phyloP scores from a whole-genome alignment of 2,888 invertebrate species.

The Brachycybe producta region DNA sequence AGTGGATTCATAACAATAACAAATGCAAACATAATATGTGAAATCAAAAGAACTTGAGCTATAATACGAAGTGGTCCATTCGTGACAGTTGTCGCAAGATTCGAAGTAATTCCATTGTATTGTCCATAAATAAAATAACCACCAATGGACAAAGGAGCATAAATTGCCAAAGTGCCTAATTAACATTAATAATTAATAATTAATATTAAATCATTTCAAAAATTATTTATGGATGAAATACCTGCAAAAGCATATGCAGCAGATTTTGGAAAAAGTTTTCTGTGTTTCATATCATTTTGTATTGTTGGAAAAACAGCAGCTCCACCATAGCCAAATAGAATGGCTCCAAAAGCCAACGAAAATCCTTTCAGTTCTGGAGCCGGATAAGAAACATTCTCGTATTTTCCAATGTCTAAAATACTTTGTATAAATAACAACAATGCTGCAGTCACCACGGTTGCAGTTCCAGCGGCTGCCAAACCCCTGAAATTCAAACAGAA shows the following conservation, averaged over 20 bases:
- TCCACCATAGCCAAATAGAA: conserved; percentile 58
- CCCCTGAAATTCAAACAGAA: conserved; percentile 37
- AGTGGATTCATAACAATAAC: conserved; percentile 57
- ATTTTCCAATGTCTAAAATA: conserved; percentile 37
- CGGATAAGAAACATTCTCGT: conserved; percentile 3
- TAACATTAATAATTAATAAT: not conserved
- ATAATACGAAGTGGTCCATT: conserved; percentile 42
- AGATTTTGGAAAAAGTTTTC: conserved; percentile 49
- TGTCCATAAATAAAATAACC: conserved; percentile 53
- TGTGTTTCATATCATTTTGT: conserved; percentile 60
- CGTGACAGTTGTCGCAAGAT: conserved; percentile 45
- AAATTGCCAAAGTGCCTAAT: conserved; percentile 28
- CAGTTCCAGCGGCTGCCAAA: conserved; percentile 49
- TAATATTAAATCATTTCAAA: not conserved
- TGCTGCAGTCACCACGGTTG: conserved; percentile 48
- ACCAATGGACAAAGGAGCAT: conserved; percentile 45
- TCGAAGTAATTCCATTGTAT: conserved; percentile 43
- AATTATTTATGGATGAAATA: conserved; percentile 27
- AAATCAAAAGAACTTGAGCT: conserved; percentile 48
- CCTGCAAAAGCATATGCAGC: conserved; percentile 48
- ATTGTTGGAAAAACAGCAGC: conserved; percentile 64
- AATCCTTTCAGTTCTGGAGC: conserved; percentile 47
- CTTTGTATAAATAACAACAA: conserved; percentile 49
- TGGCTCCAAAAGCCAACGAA: conserved; percentile 54
- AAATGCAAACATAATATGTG: conserved; percentile 52